A percentile compares a stretch with the other conserved stretches of the same genome.
Evolutionary conservation across 2,888 invertebrate genomes (phyloP).

Genomic region (Archips xylosteana): DNA sequence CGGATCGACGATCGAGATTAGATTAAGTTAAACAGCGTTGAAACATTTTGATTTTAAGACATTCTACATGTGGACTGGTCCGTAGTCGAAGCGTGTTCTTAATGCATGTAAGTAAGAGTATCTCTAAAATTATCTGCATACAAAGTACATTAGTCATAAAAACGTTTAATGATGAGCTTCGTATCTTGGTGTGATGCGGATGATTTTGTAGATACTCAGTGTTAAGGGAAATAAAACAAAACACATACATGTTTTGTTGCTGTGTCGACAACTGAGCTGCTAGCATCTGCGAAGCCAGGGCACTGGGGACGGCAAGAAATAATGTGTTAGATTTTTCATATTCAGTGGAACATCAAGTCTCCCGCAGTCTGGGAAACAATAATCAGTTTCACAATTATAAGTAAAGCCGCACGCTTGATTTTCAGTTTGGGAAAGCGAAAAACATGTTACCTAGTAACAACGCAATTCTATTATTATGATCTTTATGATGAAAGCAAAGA

Average conservation of each 20-base stretch:
- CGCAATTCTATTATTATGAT: neutral
- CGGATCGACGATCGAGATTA: slow-evolving; percentile 80
- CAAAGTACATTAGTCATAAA: neutral
- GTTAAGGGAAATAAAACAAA: slow-evolving; percentile 78
- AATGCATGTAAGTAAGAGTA: slow-evolving; percentile 74
- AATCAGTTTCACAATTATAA: slow-evolving; percentile 45
- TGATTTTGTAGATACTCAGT: slow-evolving; percentile 62
- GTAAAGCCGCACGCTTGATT: slow-evolving; percentile 69
- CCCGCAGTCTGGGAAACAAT: slow-evolving; percentile 52
- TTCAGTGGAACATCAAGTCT: slow-evolving; percentile 59
- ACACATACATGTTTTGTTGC: slow-evolving; percentile 97
- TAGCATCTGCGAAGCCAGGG: slow-evolving; percentile 98
- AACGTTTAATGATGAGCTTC: neutral
- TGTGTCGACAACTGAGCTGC: slow-evolving; percentile 96
- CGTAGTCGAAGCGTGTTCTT: slow-evolving; percentile 79
- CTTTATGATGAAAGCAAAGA: neutral
- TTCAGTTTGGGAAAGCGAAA: neutral
- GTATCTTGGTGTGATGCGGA: slow-evolving; percentile 27
- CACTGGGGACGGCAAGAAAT: slow-evolving; percentile 92
- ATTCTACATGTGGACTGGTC: slow-evolving; percentile 73
- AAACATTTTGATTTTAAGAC: slow-evolving; percentile 85
- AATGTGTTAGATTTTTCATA: slow-evolving; percentile 74
- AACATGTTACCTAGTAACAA: neutral
- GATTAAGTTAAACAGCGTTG: slow-evolving; percentile 83
- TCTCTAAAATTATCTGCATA: slow-evolving; percentile 73